Evolutionary conservation across 2,113 vertebrate species (phyloP).

Genomic region (Anseranas semipalmata): DNA sequence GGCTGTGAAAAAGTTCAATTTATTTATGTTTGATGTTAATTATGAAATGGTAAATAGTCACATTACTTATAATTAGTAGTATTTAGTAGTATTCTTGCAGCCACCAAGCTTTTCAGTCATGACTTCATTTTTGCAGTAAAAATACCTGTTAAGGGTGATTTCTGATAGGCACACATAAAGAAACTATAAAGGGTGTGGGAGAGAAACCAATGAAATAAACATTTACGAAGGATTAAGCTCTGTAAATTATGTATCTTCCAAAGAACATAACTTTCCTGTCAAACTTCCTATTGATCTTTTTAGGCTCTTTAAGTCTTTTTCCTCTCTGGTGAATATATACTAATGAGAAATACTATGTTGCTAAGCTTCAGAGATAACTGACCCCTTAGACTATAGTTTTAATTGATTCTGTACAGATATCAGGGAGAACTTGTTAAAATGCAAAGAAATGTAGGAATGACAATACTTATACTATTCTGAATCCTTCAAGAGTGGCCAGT

Average conservation of each 20-base stretch:
- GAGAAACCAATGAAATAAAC: conserved; percentile 70
- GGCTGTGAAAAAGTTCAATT: not conserved
- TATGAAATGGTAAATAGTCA: not conserved
- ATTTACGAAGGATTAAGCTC: conserved; percentile 62
- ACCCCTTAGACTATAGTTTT: not conserved
- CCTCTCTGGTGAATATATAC: not conserved
- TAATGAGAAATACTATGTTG: not conserved
- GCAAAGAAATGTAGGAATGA: not conserved
- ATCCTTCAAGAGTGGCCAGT: not conserved
- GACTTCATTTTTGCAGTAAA: not conserved
- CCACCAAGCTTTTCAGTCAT: conserved; percentile 2
- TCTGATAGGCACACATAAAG: conserved; percentile 15
- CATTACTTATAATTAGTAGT: not conserved
- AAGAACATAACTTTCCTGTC: conserved; percentile 30
- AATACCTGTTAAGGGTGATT: not conserved
- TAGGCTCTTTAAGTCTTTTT: not conserved
- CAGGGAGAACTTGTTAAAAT: not conserved
- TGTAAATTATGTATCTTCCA: conserved; percentile 55
- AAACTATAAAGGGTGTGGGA: not conserved
- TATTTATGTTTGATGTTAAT: not conserved
- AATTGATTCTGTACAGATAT: not conserved
- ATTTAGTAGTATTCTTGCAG: not conserved
- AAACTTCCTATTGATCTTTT: conserved; percentile 41
- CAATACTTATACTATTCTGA: not conserved
- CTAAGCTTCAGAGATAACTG: not conserved